Conservation (phyloP, 2,797 vertebrate genomes). For the Peromyscus nudipes region DNA sequence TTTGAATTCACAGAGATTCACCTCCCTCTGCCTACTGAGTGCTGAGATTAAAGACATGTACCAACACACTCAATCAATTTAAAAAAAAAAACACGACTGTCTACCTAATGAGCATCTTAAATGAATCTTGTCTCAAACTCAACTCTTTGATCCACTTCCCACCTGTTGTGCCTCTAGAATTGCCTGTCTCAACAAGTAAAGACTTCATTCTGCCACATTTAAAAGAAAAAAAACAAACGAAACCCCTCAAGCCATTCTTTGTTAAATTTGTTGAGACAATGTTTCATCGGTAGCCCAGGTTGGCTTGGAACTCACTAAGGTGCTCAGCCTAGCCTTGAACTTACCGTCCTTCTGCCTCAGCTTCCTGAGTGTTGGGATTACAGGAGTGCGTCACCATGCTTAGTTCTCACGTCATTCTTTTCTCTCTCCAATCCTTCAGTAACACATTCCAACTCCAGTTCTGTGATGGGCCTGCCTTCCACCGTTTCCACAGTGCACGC, state of each 20-base stretch:
- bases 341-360: neutral
- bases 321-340: neutral
- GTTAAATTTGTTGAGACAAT: neutral
- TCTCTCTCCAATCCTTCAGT: neutral
- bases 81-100: neutral
- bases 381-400: neutral
- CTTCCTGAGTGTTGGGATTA: neutral
- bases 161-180: neutral
- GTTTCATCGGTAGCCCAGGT: neutral
- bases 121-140: neutral
- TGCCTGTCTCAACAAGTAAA: neutral
- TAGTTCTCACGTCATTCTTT: neutral
- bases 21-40: neutral
- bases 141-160: neutral
- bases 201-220: neutral
- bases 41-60: neutral
- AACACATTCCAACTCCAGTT: neutral
- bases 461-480: neutral
- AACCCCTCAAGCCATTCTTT: neutral
- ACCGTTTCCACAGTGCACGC: neutral
- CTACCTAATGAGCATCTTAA: neutral
- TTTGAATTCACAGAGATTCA: neutral
- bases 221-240: neutral
- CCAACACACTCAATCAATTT: neutral
- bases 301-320: neutral